Conservation (phyloP, 2,888 invertebrate species). For the Dolichomitus sp. region DNA sequence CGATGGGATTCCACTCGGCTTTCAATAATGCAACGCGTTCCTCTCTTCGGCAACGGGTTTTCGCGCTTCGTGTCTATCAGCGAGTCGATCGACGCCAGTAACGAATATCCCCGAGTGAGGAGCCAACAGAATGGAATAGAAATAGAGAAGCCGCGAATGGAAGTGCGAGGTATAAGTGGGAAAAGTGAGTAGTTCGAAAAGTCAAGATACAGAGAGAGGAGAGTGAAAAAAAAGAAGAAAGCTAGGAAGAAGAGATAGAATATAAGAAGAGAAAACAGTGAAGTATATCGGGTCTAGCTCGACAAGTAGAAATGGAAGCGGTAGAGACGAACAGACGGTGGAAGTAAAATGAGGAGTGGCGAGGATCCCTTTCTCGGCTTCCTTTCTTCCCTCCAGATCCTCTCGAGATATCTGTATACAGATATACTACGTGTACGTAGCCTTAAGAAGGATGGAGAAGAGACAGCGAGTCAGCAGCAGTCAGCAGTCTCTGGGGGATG, state of each 20-base stretch:
- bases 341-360: constrained; percentile 54
- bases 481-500: constrained; percentile 66
- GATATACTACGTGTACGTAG: neutral
- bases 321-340: constrained; percentile 42
- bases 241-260: constrained; percentile 4
- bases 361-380: constrained; percentile 50
- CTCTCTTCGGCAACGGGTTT: constrained; percentile 25
- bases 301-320: constrained; percentile 46
- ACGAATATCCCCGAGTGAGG: constrained; percentile 52
- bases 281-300: constrained; percentile 36
- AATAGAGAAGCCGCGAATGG: constrained; percentile 33
- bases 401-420: constrained; percentile 31
- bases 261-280: constrained; percentile 16
- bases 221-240: neutral
- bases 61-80: constrained; percentile 28
- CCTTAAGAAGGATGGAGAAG: constrained; percentile 39
- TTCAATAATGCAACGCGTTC: constrained; percentile 61
- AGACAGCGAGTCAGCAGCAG: constrained; percentile 59
- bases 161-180: constrained; percentile 38
- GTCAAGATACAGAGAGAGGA: constrained; percentile 9
- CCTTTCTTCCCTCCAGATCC: constrained; percentile 30
- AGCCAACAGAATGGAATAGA: constrained; percentile 36
- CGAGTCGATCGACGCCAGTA: constrained; percentile 49
- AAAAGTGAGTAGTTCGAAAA: constrained; percentile 23
- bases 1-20: constrained; percentile 51